Percentiles rank a stretch among this genome's conserved stretches.
These are phyloP conservation scores for Kryptolebias ocellatus DNA, from an alignment of 2,797 vertebrate species.

Conservation along the genomic window DNA sequence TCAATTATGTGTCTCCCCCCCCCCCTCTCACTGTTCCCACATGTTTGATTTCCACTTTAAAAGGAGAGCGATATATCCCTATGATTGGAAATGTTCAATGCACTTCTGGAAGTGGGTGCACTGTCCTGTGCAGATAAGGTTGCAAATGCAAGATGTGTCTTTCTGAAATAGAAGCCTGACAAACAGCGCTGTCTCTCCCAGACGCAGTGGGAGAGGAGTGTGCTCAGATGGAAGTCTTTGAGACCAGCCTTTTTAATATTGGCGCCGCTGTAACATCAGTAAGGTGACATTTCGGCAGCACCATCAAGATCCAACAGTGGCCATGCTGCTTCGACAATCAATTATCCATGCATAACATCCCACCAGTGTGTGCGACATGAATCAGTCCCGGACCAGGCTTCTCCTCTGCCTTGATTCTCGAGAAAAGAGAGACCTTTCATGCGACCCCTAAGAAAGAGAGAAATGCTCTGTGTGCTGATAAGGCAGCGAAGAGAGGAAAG, in stretches of 20 bases:
- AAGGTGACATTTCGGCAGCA: slow-evolving; percentile 86
- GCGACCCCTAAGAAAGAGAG: slow-evolving; percentile 74
- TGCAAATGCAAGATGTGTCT: slow-evolving; percentile 71
- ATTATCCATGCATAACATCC: slow-evolving; percentile 86
- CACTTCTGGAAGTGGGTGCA: slow-evolving; percentile 78
- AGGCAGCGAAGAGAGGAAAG: slow-evolving; percentile 60
- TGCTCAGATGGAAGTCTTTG: slow-evolving; percentile 80
- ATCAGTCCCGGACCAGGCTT: slow-evolving; percentile 76
- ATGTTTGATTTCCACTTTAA: slow-evolving; percentile 83
- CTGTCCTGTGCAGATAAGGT: slow-evolving; percentile 85
- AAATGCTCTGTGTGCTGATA: slow-evolving; percentile 74
- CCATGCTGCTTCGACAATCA: slow-evolving; percentile 83
- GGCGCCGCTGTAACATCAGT: slow-evolving; percentile 84
- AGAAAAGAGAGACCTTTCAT: slow-evolving; percentile 74
- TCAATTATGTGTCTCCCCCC: slow-evolving; percentile 69
- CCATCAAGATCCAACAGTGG: slow-evolving; percentile 84
- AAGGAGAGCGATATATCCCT: slow-evolving; percentile 73
- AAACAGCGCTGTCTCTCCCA: slow-evolving; percentile 76
- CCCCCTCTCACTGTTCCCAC: slow-evolving; percentile 59
- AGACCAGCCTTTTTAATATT: slow-evolving; percentile 83
- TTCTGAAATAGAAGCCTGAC: slow-evolving; percentile 79
- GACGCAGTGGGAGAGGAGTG: slow-evolving; percentile 80
- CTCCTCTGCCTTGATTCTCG: slow-evolving; percentile 73
- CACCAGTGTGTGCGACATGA: slow-evolving; percentile 82
- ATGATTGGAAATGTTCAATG: slow-evolving; percentile 83